Percentiles rank a stretch among this genome's conserved stretches.
These are phyloP conservation scores for Lepidocolaptes lacrymiger DNA, from an alignment of 2,797 vertebrate genomes.

Conservation along the genomic window DNA sequence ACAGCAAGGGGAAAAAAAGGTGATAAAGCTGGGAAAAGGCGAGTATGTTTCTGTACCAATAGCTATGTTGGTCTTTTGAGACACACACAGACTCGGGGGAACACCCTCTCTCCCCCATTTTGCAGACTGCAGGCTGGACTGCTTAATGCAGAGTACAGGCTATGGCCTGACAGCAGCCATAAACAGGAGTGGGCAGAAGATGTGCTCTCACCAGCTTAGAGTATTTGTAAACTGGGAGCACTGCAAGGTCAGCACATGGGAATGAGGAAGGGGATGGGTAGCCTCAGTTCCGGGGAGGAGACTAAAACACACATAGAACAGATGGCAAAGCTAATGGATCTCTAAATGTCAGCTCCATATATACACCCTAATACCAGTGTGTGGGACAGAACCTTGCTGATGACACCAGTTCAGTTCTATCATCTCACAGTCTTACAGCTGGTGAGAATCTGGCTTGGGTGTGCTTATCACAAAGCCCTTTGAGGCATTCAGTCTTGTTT, in stretches of 20 bases:
- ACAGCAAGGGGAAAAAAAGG: background rate
- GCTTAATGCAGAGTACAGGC: background rate
- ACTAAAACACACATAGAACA: background rate
- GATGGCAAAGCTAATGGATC: background rate
- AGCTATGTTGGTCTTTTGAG: background rate
- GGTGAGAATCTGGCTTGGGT: background rate
- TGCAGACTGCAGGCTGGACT: background rate
- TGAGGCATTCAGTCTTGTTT: background rate
- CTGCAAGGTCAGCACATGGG: constrained; percentile 21
- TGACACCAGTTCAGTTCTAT: background rate
- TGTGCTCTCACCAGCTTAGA: background rate
- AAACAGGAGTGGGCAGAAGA: background rate
- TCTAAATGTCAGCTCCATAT: background rate
- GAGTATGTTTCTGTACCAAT: background rate
- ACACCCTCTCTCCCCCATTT: background rate
- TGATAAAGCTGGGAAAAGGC: background rate
- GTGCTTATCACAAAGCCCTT: background rate
- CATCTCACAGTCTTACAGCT: background rate
- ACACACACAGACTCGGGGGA: background rate
- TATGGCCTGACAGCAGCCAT: background rate
- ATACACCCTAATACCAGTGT: background rate
- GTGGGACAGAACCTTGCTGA: background rate
- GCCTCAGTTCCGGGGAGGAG: background rate
- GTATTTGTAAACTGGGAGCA: constrained; percentile 8
- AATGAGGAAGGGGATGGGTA: constrained; percentile 9